These are phyloP conservation scores for Agrotis ipsilon DNA, from an alignment of 2,888 invertebrate genomes.

Conservation along the genomic window DNA sequence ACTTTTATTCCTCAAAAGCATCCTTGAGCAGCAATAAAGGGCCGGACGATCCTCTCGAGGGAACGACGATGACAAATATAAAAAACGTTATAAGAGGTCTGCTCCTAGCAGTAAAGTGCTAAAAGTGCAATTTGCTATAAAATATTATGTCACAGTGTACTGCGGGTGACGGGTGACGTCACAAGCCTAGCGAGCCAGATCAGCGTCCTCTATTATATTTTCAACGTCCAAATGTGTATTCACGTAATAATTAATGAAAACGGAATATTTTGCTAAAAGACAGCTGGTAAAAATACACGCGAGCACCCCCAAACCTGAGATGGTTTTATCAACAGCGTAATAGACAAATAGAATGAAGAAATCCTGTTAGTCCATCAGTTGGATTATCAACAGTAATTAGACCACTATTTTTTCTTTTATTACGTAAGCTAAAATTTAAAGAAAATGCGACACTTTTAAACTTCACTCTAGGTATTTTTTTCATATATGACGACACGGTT, in stretches of 20 bases:
- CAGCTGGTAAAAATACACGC: not conserved
- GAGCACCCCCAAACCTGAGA: no score
- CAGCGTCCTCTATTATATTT: conserved; percentile 4
- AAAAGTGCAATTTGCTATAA: conserved; percentile 40
- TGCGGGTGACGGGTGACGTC: not conserved
- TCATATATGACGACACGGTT: no score
- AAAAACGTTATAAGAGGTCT: conserved; percentile 21
- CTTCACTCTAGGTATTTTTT: no score
- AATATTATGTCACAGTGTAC: conserved; percentile 21
- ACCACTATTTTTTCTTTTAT: no score
- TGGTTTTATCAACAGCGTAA: not conserved
- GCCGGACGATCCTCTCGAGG: conserved; percentile 22
- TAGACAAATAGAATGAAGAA: not conserved
- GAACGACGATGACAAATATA: conserved; percentile 32
- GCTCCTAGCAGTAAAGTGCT: conserved; percentile 30
- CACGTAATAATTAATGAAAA: not conserved
- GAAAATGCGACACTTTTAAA: no score
- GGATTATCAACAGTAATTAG: no score
- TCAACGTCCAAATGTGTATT: not conserved
- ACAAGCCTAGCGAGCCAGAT: not conserved
- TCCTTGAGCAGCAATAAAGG: conserved; percentile 26
- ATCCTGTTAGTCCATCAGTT: no score
- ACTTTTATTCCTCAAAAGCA: conserved; percentile 50
- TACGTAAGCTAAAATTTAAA: no score
- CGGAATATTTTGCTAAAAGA: not conserved